phyloP scores from a whole-genome alignment of 1,140 invertebrate species.

The Drosophila arawakana region DNA sequence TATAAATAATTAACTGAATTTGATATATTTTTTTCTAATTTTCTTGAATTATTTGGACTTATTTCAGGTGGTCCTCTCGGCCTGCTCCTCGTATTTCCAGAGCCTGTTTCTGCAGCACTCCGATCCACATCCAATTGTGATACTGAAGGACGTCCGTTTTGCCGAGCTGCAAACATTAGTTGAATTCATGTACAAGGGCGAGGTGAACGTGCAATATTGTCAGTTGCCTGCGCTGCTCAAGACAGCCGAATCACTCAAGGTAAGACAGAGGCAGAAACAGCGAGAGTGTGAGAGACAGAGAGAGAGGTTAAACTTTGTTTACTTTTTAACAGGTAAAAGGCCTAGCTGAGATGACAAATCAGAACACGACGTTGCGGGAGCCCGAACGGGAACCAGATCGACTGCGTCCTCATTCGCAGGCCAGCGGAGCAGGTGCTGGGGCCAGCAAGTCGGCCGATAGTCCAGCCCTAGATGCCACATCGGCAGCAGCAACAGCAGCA shows the following conservation, averaged over 20 bases:
- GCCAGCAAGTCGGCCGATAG: constrained; percentile 62
- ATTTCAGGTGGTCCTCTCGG: constrained; percentile 92
- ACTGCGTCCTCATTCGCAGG: constrained; percentile 80
- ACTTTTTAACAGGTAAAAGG: constrained; percentile 89
- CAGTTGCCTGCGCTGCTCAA: constrained; percentile 95
- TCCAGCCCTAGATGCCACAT: constrained; percentile 57
- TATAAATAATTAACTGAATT: neutral
- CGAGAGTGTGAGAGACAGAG: neutral
- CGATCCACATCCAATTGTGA: constrained; percentile 95
- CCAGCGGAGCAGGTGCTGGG: constrained; percentile 57
- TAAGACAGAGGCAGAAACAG: constrained; percentile 61
- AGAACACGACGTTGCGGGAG: constrained; percentile 87
- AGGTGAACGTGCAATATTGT: constrained; percentile 97
- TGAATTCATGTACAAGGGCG: constrained; percentile 98
- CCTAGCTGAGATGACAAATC: constrained; percentile 95
- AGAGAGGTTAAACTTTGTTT: neutral
- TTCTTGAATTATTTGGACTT: neutral
- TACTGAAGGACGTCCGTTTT: constrained; percentile 96
- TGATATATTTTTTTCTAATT: neutral
- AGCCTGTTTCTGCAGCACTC: constrained; percentile 95
- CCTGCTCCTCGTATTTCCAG: constrained; percentile 97
- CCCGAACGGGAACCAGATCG: constrained; percentile 84
- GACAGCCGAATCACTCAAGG: constrained; percentile 96
- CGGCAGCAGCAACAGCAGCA: constrained; percentile 44
- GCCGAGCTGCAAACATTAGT: constrained; percentile 95